Percentiles rank a stretch among this genome's conserved stretches.
Evolutionary conservation across 2,113 vertebrate genomes (phyloP).

Genomic region (Globicephala melas): DNA sequence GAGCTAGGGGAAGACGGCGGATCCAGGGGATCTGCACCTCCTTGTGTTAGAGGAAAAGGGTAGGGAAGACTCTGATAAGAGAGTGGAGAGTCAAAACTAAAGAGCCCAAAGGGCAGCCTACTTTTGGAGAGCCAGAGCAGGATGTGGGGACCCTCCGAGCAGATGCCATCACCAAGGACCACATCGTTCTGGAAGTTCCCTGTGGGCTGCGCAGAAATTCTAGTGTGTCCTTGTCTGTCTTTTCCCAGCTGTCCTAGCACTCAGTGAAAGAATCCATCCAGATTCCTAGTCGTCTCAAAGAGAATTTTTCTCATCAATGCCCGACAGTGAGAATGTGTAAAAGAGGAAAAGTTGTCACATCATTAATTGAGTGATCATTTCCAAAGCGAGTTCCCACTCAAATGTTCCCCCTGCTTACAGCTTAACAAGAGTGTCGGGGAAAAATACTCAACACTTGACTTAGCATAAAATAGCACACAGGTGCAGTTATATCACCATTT

Average conservation of each 20-base stretch:
- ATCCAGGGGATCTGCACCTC: background rate
- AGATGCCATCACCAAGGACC: background rate
- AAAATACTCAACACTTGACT: background rate
- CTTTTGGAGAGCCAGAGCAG: background rate
- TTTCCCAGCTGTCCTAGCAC: background rate
- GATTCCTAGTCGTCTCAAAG: background rate
- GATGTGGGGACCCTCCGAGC: background rate
- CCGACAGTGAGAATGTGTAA: background rate
- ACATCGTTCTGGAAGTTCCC: background rate
- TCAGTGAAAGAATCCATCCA: background rate
- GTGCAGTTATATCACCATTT: background rate
- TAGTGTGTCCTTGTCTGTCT: background rate
- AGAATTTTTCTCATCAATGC: background rate
- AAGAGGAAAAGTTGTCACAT: background rate
- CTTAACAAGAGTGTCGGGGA: background rate
- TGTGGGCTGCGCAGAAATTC: background rate
- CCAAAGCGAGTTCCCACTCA: background rate
- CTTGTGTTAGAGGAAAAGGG: too few relatives aligned
- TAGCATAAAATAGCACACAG: background rate
- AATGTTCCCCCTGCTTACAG: background rate
- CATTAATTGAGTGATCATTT: background rate
- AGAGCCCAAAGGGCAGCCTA: background rate
- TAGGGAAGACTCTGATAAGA: background rate
- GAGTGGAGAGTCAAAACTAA: background rate
- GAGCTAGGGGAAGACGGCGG: background rate